These are phyloP conservation scores for Diplazon laetatorius DNA, from an alignment of 2,888 invertebrate genomes.

Conservation along the genomic window DNA sequence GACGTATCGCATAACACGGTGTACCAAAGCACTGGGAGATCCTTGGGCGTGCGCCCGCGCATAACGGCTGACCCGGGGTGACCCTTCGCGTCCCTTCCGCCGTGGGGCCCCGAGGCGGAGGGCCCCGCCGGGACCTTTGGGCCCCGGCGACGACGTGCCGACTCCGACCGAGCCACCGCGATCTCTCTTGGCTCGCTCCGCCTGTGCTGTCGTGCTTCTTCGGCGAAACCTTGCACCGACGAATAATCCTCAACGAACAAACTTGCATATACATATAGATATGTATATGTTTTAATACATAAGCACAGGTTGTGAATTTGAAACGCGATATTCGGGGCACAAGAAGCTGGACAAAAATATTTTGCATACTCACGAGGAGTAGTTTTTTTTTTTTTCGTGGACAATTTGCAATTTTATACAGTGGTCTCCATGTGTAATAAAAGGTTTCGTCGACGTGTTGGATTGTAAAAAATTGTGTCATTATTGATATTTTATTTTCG, in stretches of 20 bases:
- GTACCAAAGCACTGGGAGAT: constrained; percentile 69
- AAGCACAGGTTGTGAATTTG: constrained; percentile 26
- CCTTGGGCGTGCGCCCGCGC: constrained; percentile 38
- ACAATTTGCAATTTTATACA: constrained; percentile 1
- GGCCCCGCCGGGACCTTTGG: constrained; percentile 67
- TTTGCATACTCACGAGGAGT: constrained; percentile 7
- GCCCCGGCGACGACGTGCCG: constrained; percentile 65
- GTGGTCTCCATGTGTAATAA: background rate
- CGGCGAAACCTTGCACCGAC: constrained; percentile 28
- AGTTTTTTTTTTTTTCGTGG: constrained; percentile 20
- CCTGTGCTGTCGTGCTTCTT: constrained; percentile 50
- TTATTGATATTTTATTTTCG: background rate
- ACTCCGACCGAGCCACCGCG: constrained; percentile 54
- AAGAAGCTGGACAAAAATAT: constrained; percentile 22
- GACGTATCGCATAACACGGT: constrained; percentile 79
- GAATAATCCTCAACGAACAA: constrained; percentile 8
- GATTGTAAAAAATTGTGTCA: constrained; percentile 3
- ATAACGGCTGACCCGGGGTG: constrained; percentile 75
- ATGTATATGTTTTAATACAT: too few relatives aligned
- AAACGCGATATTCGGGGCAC: constrained; percentile 52
- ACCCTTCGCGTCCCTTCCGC: constrained; percentile 74
- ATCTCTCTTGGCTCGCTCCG: constrained; percentile 35
- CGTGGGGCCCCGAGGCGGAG: constrained; percentile 66
- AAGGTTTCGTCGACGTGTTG: too few relatives aligned
- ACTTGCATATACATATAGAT: constrained; percentile 14